Evolutionary conservation across 2,888 invertebrate genomes (phyloP), one percentile per base, ranked within the genome.

Genomic region (Hemicrepidius hirtus): DNA sequence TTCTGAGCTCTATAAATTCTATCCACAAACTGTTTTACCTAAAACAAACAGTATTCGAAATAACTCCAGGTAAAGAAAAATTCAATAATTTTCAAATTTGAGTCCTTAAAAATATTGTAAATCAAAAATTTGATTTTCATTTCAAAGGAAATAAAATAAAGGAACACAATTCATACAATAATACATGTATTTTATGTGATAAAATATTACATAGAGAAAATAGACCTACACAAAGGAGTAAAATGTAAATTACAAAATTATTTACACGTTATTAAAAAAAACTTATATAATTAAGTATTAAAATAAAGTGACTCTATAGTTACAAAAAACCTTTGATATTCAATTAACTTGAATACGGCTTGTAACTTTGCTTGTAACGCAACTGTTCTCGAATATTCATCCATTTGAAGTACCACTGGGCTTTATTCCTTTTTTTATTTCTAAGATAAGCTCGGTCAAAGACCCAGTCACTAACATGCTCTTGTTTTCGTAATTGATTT

Each of bases 351-450:
- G 65, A 65, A 66, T 65, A 71, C 12, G 65, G 67, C 53, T 60
- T 69, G 59, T 69, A 75, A 41, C 49, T 71, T 49, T 46, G 49
- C 53, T 73, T 78, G 21, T 64, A 64, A 9, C 79, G 74, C n/a
- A 72, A 66, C 7, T 72, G 44, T 72, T 82, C 82, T 59, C 84
- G 79, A 50, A 80, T 78, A 59, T 80, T 77, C 84, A 84, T 84
- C 80, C 82, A 83, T 44, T 82, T 80, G 75, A 84, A 84, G 75
- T 84, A 84, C 84, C 84, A 84, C 66, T 79, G 78, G 12, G 82
- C 83, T 63, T 82, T 84, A 65, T 83, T 79, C 21, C 82, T 71
- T 71, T 81, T 83, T 28, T 74, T 79, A 55, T 76, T 79, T 57
- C 82, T 76, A 53, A 77, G 68, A 21, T 76, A 59, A 7, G 79